phyloP scores from a whole-genome alignment of 1,140 invertebrate species.

The Zelostemma sp. region DNA sequence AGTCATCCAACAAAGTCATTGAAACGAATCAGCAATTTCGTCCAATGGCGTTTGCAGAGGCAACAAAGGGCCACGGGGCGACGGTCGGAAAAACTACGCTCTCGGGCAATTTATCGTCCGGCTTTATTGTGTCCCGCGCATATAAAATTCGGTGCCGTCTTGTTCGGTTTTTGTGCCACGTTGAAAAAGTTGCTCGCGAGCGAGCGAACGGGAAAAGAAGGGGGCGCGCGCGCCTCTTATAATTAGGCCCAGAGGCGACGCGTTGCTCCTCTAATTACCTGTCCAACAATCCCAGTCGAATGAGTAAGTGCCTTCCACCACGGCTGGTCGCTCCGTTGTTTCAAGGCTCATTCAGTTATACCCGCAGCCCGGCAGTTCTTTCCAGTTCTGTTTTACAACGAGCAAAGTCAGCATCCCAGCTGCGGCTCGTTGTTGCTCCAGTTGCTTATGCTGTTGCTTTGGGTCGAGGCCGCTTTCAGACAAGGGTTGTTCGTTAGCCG shows the following conservation, averaged over 20 bases:
- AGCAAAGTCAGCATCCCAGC: not conserved
- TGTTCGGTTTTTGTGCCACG: constrained; percentile 22
- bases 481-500: constrained; percentile 12
- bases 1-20: too few relatives aligned
- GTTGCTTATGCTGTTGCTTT: not conserved
- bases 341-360: constrained; percentile 54
- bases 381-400: constrained; percentile 4
- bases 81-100: constrained; percentile 28
- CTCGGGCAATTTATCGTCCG: constrained; percentile 30
- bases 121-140: constrained; percentile 20
- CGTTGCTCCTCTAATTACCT: constrained; percentile 68
- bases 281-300: constrained; percentile 62
- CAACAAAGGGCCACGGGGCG: too few relatives aligned
- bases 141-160: constrained; percentile 17
- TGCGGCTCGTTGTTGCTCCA: constrained; percentile 1
- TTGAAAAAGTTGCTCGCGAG: constrained; percentile 9
- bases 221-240: constrained; percentile 54
- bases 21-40: too few relatives aligned
- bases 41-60: too few relatives aligned
- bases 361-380: constrained; percentile 14
- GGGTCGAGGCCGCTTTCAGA: constrained; percentile 10
- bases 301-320: constrained; percentile 57
- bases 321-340: constrained; percentile 44
- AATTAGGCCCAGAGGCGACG: constrained; percentile 66
- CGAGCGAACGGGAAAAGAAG: constrained; percentile 2